Percentiles rank a stretch among this genome's conserved stretches.
These are phyloP conservation scores for Periphyllus acericola DNA, from an alignment of 2,888 invertebrate species.

Conservation along the genomic window DNA sequence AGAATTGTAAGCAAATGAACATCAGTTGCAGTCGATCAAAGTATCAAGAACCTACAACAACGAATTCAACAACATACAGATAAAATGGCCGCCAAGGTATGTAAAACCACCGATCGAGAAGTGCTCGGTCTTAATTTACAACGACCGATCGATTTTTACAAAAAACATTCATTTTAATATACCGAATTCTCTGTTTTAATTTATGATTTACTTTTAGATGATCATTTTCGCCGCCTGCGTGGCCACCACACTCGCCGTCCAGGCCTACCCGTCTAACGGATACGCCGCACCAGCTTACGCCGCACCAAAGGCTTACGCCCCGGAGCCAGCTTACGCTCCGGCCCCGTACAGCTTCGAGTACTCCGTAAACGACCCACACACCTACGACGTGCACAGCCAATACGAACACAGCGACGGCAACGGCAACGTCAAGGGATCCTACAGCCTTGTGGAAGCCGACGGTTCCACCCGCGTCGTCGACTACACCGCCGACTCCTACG, in stretches of 20 bases:
- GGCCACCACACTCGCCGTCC: constrained; percentile 26
- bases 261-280: neutral
- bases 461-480: constrained; percentile 79
- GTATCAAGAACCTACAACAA: neutral
- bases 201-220: neutral
- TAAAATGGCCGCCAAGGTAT: neutral
- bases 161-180: neutral
- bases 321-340: constrained; percentile 39
- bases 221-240: constrained; percentile 47
- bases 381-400: constrained; percentile 48
- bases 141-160: neutral
- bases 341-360: constrained; percentile 46
- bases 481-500: constrained; percentile 68
- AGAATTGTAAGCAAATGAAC: neutral
- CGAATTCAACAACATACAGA: neutral
- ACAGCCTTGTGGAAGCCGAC: constrained; percentile 67
- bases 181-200: no score
- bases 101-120: neutral
- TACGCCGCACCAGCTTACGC: constrained; percentile 28
- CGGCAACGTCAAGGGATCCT: constrained; percentile 33
- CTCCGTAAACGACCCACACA: constrained; percentile 41
- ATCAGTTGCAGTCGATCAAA: neutral
- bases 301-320: constrained; percentile 34
- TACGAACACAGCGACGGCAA: constrained; percentile 68
- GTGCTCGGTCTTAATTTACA: neutral